These are phyloP conservation scores for Cyclopterus lumpus DNA, from an alignment of 2,797 vertebrate genomes.

Conservation along the genomic window DNA sequence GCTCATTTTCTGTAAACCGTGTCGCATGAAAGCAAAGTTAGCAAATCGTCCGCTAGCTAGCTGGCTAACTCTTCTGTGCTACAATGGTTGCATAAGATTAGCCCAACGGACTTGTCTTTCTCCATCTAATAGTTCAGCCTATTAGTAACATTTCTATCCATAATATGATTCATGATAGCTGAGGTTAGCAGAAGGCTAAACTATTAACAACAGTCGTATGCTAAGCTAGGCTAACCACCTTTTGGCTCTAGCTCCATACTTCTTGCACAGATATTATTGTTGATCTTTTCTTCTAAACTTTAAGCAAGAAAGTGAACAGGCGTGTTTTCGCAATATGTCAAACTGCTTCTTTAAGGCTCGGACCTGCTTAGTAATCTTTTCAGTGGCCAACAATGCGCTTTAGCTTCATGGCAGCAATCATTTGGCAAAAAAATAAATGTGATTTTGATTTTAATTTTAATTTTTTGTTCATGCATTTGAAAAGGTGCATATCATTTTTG, in stretches of 20 bases:
- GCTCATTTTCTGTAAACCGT: background rate
- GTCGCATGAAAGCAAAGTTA: background rate
- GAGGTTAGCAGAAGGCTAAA: background rate
- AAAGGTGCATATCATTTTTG: slow-evolving; percentile 14
- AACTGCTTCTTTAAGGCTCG: background rate
- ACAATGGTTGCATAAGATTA: background rate
- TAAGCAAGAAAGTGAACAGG: background rate
- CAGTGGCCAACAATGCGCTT: background rate
- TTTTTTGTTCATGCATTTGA: background rate
- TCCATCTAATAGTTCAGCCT: background rate
- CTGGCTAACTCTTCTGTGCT: background rate
- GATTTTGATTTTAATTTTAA: background rate
- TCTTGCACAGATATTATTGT: background rate
- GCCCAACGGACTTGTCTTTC: background rate
- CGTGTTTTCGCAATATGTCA: background rate
- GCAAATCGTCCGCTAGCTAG: background rate
- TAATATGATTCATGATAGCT: too few relatives aligned
- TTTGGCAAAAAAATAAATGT: background rate
- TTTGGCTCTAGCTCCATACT: background rate
- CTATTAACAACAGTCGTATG: background rate
- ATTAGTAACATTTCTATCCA: background rate
- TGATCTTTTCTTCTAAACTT: background rate
- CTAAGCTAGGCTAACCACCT: background rate
- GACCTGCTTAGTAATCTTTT: slow-evolving; percentile 1
- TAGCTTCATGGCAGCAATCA: background rate